Base-by-base conservation (phyloP, 2,797 vertebrate genomes). In the Falco cherrug region DNA sequence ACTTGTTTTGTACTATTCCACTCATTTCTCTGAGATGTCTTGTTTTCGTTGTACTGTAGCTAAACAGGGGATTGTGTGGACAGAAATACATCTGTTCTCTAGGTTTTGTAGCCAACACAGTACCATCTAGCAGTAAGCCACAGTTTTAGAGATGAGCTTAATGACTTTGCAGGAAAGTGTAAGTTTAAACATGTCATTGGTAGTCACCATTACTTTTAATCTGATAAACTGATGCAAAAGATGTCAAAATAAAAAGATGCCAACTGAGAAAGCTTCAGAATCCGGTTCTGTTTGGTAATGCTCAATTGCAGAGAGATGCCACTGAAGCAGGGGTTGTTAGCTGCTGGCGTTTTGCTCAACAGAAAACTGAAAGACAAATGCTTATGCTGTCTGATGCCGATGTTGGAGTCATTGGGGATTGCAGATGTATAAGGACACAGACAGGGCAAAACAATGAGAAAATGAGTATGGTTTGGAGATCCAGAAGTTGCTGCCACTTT, bases 401-500 rank as follows among this genome's bases (percentile, higher is more conserved):
- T 81, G 71, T 3, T 83, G 60, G 37, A 87, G 33, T 92, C 68
- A 21, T 21, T 65, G 84, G 82, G 76, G 69, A 81, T 86, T 81
- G 68, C 64, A 81, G 79, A n/a, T 64, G 53, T 71, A 50, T 47
- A 48, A 57, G 80, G 60, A 78, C 78, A 89, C 63, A 70, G 85
- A 63, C 57, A 51, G 51, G 73, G 64, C 8, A 35, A 73, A 89
- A 29, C 54, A 73, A 54, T 33, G 54, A 87, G 50, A 61, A 91
- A 96, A 95, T 91, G 61, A 16, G n/a, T 91, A 35, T 13, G 41
- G 69, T 90, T 84, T 83, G 91, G 80, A 59, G 47, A 51, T 95
- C 43, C n/a, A 69, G 85, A 86, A 84, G 83, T 60, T 91, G 48
- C 39, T 4, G 10, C 35, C 10, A 4, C 61, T 73, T 59, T 13